These are phyloP conservation scores for Halictus quadricinctus DNA, from an alignment of 2,888 invertebrate genomes.

Conservation along the genomic window DNA sequence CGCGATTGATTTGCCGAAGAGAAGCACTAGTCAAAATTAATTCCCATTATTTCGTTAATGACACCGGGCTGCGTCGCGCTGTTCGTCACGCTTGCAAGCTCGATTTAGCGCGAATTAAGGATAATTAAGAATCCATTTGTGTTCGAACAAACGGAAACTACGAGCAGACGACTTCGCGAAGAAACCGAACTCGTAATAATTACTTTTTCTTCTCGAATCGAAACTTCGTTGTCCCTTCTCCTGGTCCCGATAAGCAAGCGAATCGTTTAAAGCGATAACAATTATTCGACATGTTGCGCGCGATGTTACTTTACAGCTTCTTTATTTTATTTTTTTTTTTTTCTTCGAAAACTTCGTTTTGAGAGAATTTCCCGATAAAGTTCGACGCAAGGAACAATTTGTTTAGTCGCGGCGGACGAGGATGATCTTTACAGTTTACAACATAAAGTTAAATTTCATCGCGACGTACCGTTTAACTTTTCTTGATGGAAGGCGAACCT, in stretches of 20 bases:
- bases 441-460: slow-evolving; percentile 42
- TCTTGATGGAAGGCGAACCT: slow-evolving; percentile 34
- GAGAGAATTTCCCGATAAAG: neutral
- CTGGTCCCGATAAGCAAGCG: neutral
- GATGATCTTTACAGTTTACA: slow-evolving; percentile 29
- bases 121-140: slow-evolving; percentile 72
- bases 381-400: slow-evolving; percentile 13
- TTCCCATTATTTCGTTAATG: slow-evolving; percentile 74
- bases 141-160: slow-evolving; percentile 51
- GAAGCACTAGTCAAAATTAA: slow-evolving; percentile 75
- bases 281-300: neutral
- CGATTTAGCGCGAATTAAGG: slow-evolving; percentile 71
- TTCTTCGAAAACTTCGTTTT: neutral
- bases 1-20: slow-evolving; percentile 72
- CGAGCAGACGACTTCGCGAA: slow-evolving; percentile 24
- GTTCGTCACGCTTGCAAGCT: slow-evolving; percentile 68
- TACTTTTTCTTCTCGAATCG: slow-evolving; percentile 36
- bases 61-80: slow-evolving; percentile 65
- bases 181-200: slow-evolving; percentile 46
- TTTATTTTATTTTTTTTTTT: neutral
- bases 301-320: neutral
- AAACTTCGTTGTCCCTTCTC: neutral
- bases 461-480: slow-evolving; percentile 48
- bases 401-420: slow-evolving; percentile 20
- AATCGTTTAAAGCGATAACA: slow-evolving; percentile 2